phyloP scores from a whole-genome alignment of 2,888 invertebrate species.

The Odontocolon sp. region DNA sequence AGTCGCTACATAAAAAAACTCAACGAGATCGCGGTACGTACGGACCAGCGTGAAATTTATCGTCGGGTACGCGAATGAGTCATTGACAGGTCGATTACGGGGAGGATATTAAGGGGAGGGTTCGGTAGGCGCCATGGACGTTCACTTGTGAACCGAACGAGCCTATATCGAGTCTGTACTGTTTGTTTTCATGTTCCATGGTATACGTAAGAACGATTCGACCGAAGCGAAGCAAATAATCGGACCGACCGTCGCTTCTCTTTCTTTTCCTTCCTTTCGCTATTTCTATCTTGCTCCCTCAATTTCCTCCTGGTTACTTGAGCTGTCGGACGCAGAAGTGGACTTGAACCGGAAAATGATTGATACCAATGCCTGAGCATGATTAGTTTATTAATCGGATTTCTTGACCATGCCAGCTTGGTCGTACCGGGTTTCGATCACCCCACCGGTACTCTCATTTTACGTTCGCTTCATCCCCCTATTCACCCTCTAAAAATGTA shows the following conservation, averaged over 20 bases:
- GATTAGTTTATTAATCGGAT: conserved; percentile 77
- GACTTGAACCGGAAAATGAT: conserved; percentile 72
- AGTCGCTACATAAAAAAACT: too few species aligned
- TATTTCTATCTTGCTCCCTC: neutral
- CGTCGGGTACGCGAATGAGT: conserved; percentile 46
- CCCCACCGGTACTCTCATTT: conserved; percentile 52
- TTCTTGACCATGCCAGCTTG: conserved; percentile 66
- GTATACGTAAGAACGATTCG: conserved; percentile 58
- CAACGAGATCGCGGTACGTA: neutral
- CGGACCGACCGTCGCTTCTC: conserved; percentile 37
- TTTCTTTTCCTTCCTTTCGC: conserved; percentile 2
- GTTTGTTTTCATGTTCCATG: conserved; percentile 1
- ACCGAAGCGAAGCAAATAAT: conserved; percentile 71
- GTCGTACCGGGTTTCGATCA: neutral
- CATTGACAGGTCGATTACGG: conserved; percentile 54
- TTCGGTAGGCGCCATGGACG: neutral
- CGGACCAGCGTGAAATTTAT: conserved; percentile 53
- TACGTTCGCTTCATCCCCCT: conserved; percentile 18
- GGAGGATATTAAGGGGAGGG: conserved; percentile 26
- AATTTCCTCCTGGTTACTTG: conserved; percentile 64
- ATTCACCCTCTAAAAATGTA: conserved; percentile 17
- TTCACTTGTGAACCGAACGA: conserved; percentile 22
- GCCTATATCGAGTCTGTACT: conserved; percentile 38
- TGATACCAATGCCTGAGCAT: conserved; percentile 73
- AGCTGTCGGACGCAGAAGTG: conserved; percentile 72